phyloP scores from a whole-genome alignment of 2,888 invertebrate genomes.

The Melieria omissa region DNA sequence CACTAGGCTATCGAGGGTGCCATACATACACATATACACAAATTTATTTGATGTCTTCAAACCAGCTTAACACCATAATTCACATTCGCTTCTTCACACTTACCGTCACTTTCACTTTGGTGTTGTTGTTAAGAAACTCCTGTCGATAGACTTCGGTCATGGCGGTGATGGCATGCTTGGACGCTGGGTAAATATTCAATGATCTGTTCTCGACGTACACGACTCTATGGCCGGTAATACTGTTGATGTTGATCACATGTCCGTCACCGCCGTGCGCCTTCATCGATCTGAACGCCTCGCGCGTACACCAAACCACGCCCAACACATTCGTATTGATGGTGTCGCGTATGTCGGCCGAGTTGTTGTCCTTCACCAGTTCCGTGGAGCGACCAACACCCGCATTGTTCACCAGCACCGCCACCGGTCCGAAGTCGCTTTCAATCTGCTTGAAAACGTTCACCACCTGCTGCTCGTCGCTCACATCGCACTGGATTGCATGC shows the following conservation, averaged over 20 bases:
- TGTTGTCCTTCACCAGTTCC: slow-evolving; percentile 41
- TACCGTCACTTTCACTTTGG: slow-evolving; percentile 6
- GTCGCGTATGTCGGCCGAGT: slow-evolving; percentile 51
- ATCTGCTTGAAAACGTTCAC: slow-evolving; percentile 68
- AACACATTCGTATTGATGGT: slow-evolving; percentile 68
- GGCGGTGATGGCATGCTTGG: not conserved
- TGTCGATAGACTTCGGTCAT: slow-evolving; percentile 10
- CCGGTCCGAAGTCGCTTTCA: slow-evolving; percentile 68
- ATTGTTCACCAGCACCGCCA: slow-evolving; percentile 72
- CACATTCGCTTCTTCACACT: not conserved
- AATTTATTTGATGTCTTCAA: too few species aligned
- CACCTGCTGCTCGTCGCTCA: slow-evolving; percentile 70
- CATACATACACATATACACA: too few species aligned
- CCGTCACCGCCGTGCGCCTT: slow-evolving; percentile 66
- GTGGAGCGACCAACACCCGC: slow-evolving; percentile 60
- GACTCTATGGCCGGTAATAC: slow-evolving; percentile 61
- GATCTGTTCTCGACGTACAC: slow-evolving; percentile 52
- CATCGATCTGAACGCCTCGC: slow-evolving; percentile 68
- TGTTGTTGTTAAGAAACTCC: not conserved
- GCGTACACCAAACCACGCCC: slow-evolving; percentile 67
- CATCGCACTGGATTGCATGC: slow-evolving; percentile 68
- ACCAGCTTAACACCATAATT: too few species aligned
- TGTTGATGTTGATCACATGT: slow-evolving; percentile 68
- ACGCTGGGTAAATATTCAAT: slow-evolving; percentile 23
- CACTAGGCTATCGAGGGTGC: too few species aligned